Percentiles rank a stretch among this genome's conserved stretches.
Conservation (phyloP, 2,888 invertebrate genomes). For the Acleris sparsana region DNA sequence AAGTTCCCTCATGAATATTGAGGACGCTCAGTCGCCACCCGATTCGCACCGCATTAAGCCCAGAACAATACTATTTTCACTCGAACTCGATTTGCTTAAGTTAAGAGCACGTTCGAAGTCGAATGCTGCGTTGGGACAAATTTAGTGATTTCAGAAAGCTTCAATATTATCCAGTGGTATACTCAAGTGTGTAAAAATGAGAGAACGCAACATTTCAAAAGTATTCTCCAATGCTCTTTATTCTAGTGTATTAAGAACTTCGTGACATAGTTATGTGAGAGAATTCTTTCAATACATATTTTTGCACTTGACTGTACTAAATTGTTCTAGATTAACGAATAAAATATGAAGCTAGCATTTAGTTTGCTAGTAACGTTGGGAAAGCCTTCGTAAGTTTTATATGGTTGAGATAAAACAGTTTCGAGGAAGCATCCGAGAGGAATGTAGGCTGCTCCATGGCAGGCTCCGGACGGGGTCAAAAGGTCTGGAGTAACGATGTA, state of each 20-base stretch:
- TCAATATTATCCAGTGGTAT: neutral
- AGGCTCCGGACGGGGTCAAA: neutral
- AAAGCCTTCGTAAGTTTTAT: no score
- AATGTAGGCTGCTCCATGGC: conserved; percentile 10
- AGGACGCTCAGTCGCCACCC: conserved; percentile 50
- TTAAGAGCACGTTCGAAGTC: conserved; percentile 27
- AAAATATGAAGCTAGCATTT: no score
- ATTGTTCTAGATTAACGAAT: neutral
- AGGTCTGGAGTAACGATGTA: conserved; percentile 24
- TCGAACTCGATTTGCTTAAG: conserved; percentile 38
- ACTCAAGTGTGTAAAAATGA: neutral
- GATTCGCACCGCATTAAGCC: conserved; percentile 37
- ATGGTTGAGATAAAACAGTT: no score
- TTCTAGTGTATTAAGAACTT: no score
- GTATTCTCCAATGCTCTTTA: no score
- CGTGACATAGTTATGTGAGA: no score
- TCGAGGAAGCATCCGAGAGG: no score
- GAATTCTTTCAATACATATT: no score
- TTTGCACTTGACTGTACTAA: neutral
- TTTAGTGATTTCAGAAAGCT: conserved; percentile 9
- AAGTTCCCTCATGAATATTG: conserved; percentile 77
- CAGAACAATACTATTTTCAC: conserved; percentile 38
- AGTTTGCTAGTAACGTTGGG: no score
- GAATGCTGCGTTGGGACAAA: conserved; percentile 17
- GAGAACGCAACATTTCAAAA: no score